Conservation (phyloP, 2,797 vertebrate genomes). For the Pempheris klunzingeri region DNA sequence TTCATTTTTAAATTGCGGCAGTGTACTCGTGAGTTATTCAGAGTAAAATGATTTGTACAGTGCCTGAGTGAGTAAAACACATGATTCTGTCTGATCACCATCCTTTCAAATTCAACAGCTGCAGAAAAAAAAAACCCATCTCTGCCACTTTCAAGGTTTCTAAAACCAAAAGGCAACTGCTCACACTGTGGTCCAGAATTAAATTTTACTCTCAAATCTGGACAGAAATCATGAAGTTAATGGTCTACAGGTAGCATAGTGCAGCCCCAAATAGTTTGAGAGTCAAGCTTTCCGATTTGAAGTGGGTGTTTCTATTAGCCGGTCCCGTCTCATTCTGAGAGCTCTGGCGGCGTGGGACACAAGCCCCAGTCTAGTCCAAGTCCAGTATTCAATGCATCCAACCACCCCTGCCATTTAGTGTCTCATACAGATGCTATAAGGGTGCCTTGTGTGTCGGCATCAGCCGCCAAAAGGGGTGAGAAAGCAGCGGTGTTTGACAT, state of each 20-base stretch:
- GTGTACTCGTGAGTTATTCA: slow-evolving; percentile 4
- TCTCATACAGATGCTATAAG: too few species aligned
- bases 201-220: slow-evolving; percentile 18
- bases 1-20: slow-evolving; percentile 13
- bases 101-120: slow-evolving; percentile 21
- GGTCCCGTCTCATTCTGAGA: too few species aligned
- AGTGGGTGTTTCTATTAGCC: slow-evolving; percentile 14
- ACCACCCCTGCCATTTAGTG: too few species aligned
- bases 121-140: not conserved
- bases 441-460: too few species aligned
- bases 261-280: slow-evolving; percentile 13
- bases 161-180: not conserved
- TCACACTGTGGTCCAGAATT: not conserved
- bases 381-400: too few species aligned
- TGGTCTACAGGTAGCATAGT: slow-evolving; percentile 1
- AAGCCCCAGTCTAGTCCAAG: too few species aligned
- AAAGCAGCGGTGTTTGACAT: too few species aligned
- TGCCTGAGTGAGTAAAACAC: not conserved
- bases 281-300: slow-evolving; percentile 28
- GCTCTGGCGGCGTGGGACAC: too few species aligned
- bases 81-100: slow-evolving; percentile 16
- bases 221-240: slow-evolving; percentile 12
- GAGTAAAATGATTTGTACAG: not conserved
- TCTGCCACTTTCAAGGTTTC: not conserved
- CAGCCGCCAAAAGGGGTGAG: too few species aligned